Conservation (phyloP, 2,888 invertebrate species). For the Andrena trimmerana region DNA sequence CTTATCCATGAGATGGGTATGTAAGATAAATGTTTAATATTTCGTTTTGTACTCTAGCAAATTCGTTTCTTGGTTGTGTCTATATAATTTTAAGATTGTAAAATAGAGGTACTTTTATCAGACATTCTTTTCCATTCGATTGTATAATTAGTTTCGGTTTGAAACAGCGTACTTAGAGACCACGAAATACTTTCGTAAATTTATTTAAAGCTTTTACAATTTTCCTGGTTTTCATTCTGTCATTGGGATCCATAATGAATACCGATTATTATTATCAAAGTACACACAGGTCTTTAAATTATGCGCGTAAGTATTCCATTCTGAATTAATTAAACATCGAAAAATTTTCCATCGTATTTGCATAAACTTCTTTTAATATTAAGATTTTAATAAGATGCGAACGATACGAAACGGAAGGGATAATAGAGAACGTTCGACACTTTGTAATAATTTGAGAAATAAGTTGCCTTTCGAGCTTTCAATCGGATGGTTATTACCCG, state of each 20-base stretch:
- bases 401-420: not conserved
- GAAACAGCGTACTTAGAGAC: not conserved
- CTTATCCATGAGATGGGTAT: slow-evolving; percentile 44
- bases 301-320: slow-evolving; percentile 1
- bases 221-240: not conserved
- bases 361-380: not conserved
- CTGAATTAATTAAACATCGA: slow-evolving; percentile 16
- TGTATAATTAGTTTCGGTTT: not conserved
- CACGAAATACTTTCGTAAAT: slow-evolving; percentile 19
- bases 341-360: not conserved
- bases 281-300: slow-evolving; percentile 30
- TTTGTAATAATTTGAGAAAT: not conserved
- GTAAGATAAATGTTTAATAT: slow-evolving; percentile 45
- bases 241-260: not conserved
- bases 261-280: not conserved
- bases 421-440: not conserved
- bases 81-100: slow-evolving; percentile 45
- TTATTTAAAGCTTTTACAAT: not conserved
- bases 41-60: slow-evolving; percentile 44
- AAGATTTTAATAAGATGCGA: not conserved
- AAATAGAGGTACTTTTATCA: slow-evolving; percentile 34
- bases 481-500: not conserved
- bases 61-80: slow-evolving; percentile 48
- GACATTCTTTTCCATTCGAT: slow-evolving; percentile 10
- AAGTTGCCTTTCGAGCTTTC: not conserved